Base-by-base conservation (phyloP, 2,797 vertebrate genomes). In the Bradypus variegatus region DNA sequence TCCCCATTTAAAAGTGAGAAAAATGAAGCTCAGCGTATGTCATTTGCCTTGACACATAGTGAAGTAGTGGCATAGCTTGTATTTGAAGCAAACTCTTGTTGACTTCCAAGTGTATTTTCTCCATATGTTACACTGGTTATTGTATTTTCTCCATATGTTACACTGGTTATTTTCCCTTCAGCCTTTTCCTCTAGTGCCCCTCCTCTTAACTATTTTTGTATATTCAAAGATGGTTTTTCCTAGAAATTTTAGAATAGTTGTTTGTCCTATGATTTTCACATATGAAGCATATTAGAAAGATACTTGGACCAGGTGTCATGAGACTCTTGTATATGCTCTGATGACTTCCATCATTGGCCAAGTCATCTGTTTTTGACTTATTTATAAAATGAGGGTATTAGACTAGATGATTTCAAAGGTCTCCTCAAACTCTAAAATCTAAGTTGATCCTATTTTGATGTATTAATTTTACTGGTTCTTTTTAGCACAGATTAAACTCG, bases 391-490 rank as follows among this genome's bases (percentile, higher is more conserved):
- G 69, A 92, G 14, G 11, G 3, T 80, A 65, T 79, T 73, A 36
- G 50, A 69, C 25, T 90, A 36, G 27, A 65, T 88, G 48, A 95
- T 69, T 88, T 84, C 79, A 73, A n/a, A n/a, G n/a, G n/a, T n/a
- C n/a, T n/a, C n/a, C n/a, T n/a, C n/a, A 90, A 94, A 81, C 70
- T 95, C 25, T 84, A 84, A 90, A 94, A 62, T 94, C 21, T 83
- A 86, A 86, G 62, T 88, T 83, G 48, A 91, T n/a, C n/a, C 48
- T 89, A 21, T 73, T 91, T 87, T 92, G 31, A 93, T 77, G 84
- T 62, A 70, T 53, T 92, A 11, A 90, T 95, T 93, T 91, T 1
- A 36, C 21, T 95, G n/a, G 15, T 92, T 94, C 21, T 88, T 87
- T 88, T 89, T 69, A 91, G 36, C 41, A 60, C 33, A 48, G 33